Conservation (phyloP, 2,888 invertebrate species). For the Idaea biselata region DNA sequence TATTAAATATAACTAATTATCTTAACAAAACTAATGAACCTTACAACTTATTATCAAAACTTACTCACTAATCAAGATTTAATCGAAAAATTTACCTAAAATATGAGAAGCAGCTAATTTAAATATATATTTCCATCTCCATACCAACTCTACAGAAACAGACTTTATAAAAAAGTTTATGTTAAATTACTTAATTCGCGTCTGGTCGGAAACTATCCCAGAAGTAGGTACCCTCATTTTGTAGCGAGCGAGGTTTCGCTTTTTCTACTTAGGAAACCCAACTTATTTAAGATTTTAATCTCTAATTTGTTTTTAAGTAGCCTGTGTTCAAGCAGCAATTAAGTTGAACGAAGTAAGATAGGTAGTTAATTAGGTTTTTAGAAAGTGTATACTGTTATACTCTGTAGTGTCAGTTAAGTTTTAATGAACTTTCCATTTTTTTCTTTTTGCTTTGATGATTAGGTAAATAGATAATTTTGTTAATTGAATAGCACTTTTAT, state of each 20-base stretch:
- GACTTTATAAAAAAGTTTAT: background rate
- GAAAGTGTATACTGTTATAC: background rate
- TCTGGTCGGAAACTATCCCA: background rate
- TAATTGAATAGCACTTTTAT: no score
- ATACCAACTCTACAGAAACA: background rate
- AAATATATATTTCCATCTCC: background rate
- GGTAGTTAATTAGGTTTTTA: background rate
- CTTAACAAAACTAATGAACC: no score
- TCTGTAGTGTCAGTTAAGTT: no score
- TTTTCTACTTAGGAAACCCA: conserved; percentile 2
- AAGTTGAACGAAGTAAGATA: background rate
- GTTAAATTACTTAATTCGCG: background rate
- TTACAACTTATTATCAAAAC: no score
- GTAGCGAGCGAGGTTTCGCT: background rate
- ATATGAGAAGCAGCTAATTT: no score
- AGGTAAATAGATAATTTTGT: no score
- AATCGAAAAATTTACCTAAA: no score
- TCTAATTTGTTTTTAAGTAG: background rate
- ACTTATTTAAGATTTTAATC: conserved; percentile 1
- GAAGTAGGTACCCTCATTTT: conserved; percentile 4
- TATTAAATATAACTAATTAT: no score
- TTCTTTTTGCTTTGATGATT: no score
- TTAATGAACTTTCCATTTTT: no score
- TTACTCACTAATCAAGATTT: no score
- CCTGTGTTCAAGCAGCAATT: background rate